Conservation (phyloP, 2,797 vertebrate genomes). For the Octomys mimax region DNA sequence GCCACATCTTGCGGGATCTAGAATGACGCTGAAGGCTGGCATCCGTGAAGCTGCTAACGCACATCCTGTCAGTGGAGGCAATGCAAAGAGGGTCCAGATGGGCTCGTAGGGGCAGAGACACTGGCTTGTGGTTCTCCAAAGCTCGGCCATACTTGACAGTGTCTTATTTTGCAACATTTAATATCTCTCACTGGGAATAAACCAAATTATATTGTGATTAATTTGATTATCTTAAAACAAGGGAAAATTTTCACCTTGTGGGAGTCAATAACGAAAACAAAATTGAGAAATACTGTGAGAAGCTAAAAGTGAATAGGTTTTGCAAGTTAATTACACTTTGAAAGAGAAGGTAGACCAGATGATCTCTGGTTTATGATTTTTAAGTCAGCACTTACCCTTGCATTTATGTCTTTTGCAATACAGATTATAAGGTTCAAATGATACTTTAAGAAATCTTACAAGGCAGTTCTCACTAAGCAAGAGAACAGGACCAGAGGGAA, state of each 20-base stretch:
- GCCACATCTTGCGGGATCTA: background rate
- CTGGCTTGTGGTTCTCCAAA: background rate
- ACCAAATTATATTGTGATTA: background rate
- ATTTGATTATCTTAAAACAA: slow-evolving; percentile 1
- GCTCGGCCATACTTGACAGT: background rate
- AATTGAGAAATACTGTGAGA: background rate
- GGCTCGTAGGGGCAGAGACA: background rate
- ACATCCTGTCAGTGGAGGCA: background rate
- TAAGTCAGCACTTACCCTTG: background rate
- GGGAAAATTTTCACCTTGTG: background rate
- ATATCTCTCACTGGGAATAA: background rate
- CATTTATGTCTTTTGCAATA: background rate
- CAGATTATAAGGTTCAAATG: background rate
- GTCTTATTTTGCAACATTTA: background rate
- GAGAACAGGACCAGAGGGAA: background rate
- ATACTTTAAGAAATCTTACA: background rate
- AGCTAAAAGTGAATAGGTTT: background rate
- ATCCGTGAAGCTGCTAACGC: background rate
- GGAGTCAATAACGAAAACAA: background rate
- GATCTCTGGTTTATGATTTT: background rate
- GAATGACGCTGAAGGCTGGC: background rate
- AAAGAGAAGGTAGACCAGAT: background rate
- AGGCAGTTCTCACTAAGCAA: background rate
- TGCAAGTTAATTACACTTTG: background rate
- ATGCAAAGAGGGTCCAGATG: background rate